A percentile compares a stretch with the other conserved stretches of the same genome.
These are phyloP conservation scores for Meloidogyne exigua DNA, from an alignment of 1,140 invertebrate species.

Conservation along the genomic window DNA sequence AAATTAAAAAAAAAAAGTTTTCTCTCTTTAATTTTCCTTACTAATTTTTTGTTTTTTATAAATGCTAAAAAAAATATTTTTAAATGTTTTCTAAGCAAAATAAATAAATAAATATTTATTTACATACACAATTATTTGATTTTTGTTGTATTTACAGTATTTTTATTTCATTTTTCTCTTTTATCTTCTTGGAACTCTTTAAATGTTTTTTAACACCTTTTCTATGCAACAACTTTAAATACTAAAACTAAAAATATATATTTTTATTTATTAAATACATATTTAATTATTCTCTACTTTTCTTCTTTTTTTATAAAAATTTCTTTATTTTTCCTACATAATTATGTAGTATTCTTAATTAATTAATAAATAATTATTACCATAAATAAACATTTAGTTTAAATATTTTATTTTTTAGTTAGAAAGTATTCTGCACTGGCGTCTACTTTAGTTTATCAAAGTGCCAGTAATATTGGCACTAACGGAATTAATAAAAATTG, in stretches of 20 bases:
- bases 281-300: too few relatives aligned
- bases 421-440: constrained; percentile 2
- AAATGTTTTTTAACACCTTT: neutral
- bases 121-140: neutral
- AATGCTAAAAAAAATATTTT: neutral
- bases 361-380: too few relatives aligned
- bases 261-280: too few relatives aligned
- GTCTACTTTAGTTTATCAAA: constrained; percentile 13
- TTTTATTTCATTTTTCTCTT: neutral
- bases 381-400: too few relatives aligned
- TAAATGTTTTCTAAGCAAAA: neutral
- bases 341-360: too few relatives aligned
- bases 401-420: too few relatives aligned
- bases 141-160: neutral
- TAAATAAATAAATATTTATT: neutral
- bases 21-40: neutral
- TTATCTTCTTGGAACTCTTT: neutral
- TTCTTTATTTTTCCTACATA: too few relatives aligned
- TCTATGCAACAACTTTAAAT: too few relatives aligned
- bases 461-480: neutral
- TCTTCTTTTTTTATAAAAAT: too few relatives aligned
- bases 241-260: too few relatives aligned
- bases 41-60: neutral
- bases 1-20: neutral
- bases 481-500: constrained; percentile 14